Percentiles rank a stretch among this genome's conserved stretches.
phyloP scores from a whole-genome alignment of 2,797 vertebrate species.

The Morelia viridis region DNA sequence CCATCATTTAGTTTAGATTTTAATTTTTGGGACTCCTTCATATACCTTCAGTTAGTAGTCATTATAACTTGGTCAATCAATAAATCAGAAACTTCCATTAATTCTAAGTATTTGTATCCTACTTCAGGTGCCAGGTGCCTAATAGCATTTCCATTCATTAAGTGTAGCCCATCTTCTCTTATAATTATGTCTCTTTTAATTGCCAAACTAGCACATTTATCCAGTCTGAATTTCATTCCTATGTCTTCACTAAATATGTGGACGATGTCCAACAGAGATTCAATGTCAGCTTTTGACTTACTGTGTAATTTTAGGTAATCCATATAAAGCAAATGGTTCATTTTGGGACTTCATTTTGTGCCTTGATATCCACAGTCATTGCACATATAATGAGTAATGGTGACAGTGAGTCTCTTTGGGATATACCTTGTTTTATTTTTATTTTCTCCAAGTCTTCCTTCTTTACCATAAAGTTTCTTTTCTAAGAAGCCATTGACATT shows the following conservation, averaged over 20 bases:
- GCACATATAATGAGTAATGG: background rate
- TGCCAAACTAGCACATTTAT: background rate
- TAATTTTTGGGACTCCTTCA: background rate
- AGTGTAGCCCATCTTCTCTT: background rate
- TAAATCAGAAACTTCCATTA: background rate
- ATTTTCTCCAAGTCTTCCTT: background rate
- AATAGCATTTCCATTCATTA: background rate
- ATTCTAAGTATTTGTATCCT: background rate
- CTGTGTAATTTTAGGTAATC: background rate
- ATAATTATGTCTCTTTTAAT: background rate
- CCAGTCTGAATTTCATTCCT: background rate
- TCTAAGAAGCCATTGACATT: background rate
- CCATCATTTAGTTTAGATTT: background rate
- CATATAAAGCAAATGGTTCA: background rate
- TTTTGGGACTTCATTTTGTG: background rate
- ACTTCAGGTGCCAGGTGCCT: background rate
- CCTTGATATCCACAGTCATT: background rate
- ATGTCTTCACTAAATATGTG: background rate
- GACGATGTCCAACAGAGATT: background rate
- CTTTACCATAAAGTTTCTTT: background rate
- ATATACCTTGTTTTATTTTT: background rate
- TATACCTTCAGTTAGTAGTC: background rate
- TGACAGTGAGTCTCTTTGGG: background rate
- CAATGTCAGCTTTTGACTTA: background rate
- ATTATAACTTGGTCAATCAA: background rate